Percentiles rank a stretch among this genome's conserved stretches.
phyloP scores from a whole-genome alignment of 2,888 invertebrate species.

The Steinernema hermaphroditum region DNA sequence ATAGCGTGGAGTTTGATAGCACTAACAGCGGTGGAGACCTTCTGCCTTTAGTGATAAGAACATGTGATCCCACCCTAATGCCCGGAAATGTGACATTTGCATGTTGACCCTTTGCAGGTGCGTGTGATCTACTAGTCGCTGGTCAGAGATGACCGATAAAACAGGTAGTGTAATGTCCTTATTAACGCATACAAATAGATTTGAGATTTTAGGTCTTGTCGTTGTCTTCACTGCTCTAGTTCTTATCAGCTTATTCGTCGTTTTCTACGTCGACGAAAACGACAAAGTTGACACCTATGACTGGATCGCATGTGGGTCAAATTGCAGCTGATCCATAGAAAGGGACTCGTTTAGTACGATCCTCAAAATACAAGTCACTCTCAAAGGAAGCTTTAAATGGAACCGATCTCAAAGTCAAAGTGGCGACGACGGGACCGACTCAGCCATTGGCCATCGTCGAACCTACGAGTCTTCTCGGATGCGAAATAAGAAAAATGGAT shows the following conservation, averaged over 20 bases:
- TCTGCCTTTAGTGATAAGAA: too few relatives aligned
- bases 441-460: background rate
- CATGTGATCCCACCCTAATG: too few relatives aligned
- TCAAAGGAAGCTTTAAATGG: background rate
- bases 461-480: background rate
- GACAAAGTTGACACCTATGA: background rate
- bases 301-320: background rate
- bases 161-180: background rate
- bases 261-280: background rate
- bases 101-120: too few relatives aligned
- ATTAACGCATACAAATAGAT: background rate
- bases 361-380: background rate
- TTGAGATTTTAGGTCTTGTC: background rate
- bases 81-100: too few relatives aligned
- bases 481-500: background rate
- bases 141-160: too few relatives aligned
- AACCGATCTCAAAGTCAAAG: background rate
- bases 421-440: too few relatives aligned
- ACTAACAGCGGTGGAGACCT: too few relatives aligned
- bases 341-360: background rate
- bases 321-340: background rate
- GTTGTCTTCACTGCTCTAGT: background rate
- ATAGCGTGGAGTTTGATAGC: too few relatives aligned
- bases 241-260: background rate
- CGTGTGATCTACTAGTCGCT: too few relatives aligned